Evolutionary conservation across 2,113 vertebrate genomes (phyloP).

Genomic region (Dipodomys stephensi): DNA sequence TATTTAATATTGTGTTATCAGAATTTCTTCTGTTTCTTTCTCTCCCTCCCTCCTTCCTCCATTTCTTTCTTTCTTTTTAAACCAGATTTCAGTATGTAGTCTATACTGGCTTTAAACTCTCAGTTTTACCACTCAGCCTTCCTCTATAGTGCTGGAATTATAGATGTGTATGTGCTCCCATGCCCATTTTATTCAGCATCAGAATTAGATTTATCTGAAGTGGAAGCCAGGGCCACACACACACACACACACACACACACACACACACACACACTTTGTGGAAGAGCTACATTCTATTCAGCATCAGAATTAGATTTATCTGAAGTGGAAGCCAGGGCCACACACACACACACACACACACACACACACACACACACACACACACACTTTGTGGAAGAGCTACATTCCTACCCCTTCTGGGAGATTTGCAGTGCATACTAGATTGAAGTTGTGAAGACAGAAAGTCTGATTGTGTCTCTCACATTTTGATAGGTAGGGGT

Average conservation of each 20-base stretch:
- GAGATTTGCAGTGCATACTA: background rate
- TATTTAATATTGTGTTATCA: constrained; percentile 37
- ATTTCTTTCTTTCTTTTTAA: background rate
- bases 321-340: background rate
- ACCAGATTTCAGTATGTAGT: background rate
- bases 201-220: background rate
- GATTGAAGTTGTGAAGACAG: background rate
- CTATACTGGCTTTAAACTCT: background rate
- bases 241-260: too few relatives aligned
- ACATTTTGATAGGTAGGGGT: background rate
- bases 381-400: background rate
- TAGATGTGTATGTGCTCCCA: too few relatives aligned
- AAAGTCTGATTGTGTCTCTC: background rate
- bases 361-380: too few relatives aligned
- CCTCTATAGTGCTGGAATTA: background rate
- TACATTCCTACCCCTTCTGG: background rate
- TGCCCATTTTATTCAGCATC: too few relatives aligned
- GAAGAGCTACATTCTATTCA: too few relatives aligned
- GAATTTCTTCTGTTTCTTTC: background rate
- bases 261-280: too few relatives aligned
- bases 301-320: too few relatives aligned
- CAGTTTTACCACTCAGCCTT: background rate
- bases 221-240: background rate
- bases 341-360: too few relatives aligned
- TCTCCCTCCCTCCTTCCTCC: too few relatives aligned